Base-by-base conservation (phyloP, 2,113 vertebrate genomes). In the Numida meleagris region DNA sequence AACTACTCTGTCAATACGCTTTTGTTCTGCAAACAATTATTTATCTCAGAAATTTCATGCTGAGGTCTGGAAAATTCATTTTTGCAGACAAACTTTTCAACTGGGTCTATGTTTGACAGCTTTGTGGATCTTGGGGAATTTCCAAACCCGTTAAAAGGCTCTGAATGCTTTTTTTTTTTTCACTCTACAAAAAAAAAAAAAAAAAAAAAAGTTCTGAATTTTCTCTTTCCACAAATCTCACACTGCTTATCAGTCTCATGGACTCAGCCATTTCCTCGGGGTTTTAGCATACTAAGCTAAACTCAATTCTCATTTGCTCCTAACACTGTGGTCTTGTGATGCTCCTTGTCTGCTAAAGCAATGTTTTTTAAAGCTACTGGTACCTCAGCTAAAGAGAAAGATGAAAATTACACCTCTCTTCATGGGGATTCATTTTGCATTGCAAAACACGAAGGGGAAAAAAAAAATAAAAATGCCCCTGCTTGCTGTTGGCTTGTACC, bases 341-440 rank as follows among this genome's bases (percentile, higher is more conserved):
- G 8, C 17, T 86, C 33, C 57, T 59, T 90, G 46, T 81, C 81
- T 90, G 81, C 86, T 86, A 93, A n/a, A 24, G 33, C n/a, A 51
- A 24, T 68, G 43, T 89, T 34, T 59, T 84, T 75, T 82, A 82
- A 92, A 96, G 42, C 25, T 63, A 12, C 55, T 19, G 46, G 46
- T 63, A 83, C 81, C 81, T 84, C 70, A 92, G 61, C 70, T 94
- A 74, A 82, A 84, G 89, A 21, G 86, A 92, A 71, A 18, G 77
- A 82, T 86, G 81, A 92, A 78, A 91, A 78, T 14, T 34, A 50
- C 34, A 51, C 42, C 21, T 90, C 63, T 63, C 27, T 84, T 90
- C 53, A 80, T n/a, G 23, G 10, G 33, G 34, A 63, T 78, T 72
- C 0, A 3, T 88, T 95, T 86, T 92, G 51, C 73, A 51, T 72